These are phyloP conservation scores for Carollia perspicillata DNA, from an alignment of 2,113 vertebrate genomes.

Conservation along the genomic window DNA sequence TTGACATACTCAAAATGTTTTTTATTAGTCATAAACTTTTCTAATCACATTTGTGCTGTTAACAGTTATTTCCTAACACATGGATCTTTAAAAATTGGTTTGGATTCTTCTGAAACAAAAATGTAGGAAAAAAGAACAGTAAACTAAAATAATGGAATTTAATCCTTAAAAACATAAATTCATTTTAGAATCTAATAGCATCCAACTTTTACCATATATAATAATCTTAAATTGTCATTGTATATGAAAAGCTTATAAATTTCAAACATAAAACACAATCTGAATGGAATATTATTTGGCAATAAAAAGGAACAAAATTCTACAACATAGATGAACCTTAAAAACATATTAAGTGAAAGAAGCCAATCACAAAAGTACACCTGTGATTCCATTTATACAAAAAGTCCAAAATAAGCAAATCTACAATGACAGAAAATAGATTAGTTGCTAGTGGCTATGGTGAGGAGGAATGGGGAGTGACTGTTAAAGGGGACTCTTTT, in stretches of 20 bases:
- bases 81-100: background rate
- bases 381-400: background rate
- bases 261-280: conserved; percentile 38
- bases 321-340: background rate
- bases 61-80: background rate
- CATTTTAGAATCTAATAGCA: conserved; percentile 11
- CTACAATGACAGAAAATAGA: background rate
- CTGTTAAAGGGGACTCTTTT: background rate
- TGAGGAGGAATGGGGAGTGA: background rate
- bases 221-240: background rate
- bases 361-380: background rate
- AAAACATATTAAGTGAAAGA: conserved; percentile 21
- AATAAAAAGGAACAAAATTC: conserved; percentile 6
- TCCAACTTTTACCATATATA: background rate
- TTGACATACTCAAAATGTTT: background rate
- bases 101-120: conserved; percentile 24
- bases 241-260: conserved; percentile 1
- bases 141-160: conserved; percentile 18
- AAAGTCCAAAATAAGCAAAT: background rate
- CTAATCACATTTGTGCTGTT: background rate
- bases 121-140: background rate
- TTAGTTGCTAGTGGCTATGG: background rate
- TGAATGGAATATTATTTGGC: background rate
- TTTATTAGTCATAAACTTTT: conserved; percentile 31
- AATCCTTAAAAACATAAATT: conserved; percentile 45